Conservation (phyloP, 2,797 vertebrate genomes). For the Hephaestus fuliginosus region DNA sequence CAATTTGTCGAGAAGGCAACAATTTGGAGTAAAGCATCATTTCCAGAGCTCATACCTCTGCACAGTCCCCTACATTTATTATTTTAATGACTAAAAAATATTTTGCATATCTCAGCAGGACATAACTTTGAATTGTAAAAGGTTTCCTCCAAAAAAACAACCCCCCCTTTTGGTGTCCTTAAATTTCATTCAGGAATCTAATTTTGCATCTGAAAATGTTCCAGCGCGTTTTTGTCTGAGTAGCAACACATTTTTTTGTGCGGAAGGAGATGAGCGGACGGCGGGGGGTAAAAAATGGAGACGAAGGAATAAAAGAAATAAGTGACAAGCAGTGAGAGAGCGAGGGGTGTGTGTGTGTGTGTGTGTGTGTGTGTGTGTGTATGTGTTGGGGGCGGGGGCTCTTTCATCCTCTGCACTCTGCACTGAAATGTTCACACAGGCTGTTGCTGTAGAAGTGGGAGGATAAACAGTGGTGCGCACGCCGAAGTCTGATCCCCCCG, state of each 20-base stretch:
- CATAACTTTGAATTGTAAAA: background rate
- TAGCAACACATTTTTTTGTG: conserved; percentile 25
- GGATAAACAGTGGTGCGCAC: conserved; percentile 67
- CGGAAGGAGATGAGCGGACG: conserved; percentile 14
- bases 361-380: no score
- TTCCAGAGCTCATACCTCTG: background rate
- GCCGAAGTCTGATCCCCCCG: conserved; percentile 63
- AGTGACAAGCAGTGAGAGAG: conserved; percentile 50
- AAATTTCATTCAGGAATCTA: conserved; percentile 1
- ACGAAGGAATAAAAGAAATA: conserved; percentile 46
- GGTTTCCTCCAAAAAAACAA: background rate
- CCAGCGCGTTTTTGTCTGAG: background rate
- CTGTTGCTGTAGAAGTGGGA: conserved; percentile 58
- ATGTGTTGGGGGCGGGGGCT: background rate
- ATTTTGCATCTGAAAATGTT: conserved; percentile 18
- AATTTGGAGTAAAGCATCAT: no score
- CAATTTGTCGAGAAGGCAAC: no score
- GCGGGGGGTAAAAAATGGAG: conserved; percentile 29
- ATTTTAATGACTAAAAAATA: background rate
- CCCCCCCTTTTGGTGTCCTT: background rate
- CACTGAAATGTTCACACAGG: conserved; percentile 25
- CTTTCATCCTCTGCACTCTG: conserved; percentile 67
- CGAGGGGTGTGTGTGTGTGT: background rate
- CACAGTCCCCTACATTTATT: background rate
- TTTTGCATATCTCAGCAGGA: background rate